phyloP scores from a whole-genome alignment of 1,140 invertebrate species.

The Temnothorax nylanderi region DNA sequence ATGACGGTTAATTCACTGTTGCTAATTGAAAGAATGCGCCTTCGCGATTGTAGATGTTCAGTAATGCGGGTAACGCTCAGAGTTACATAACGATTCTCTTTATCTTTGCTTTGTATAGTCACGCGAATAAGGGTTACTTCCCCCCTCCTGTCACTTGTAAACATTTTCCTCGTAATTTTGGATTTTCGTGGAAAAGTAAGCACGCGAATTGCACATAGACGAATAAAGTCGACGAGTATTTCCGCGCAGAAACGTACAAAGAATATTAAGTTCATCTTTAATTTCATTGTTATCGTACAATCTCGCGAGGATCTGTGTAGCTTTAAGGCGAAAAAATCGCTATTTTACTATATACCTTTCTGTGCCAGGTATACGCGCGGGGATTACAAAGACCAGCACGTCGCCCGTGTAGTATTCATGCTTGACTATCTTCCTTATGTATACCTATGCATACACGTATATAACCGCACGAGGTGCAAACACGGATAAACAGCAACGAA shows the following conservation, averaged over 20 bases:
- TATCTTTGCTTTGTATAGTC: conserved; percentile 29
- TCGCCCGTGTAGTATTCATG: conserved; percentile 20
- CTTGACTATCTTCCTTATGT: conserved; percentile 22
- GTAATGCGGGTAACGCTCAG: neutral
- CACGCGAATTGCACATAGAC: neutral
- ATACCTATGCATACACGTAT: neutral
- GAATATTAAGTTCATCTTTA: conserved; percentile 19
- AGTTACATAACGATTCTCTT: conserved; percentile 5
- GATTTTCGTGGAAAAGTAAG: neutral
- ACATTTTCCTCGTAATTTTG: neutral
- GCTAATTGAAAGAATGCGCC: conserved; percentile 31
- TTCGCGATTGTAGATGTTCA: neutral
- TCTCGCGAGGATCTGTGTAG: neutral
- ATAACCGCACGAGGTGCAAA: neutral
- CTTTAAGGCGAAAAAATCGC: neutral
- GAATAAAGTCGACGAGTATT: neutral
- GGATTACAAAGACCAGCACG: neutral
- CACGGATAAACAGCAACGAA: conserved; percentile 54
- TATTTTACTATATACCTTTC: neutral
- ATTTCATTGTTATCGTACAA: conserved; percentile 18
- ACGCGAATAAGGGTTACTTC: neutral
- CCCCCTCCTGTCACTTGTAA: neutral
- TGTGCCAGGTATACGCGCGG: neutral
- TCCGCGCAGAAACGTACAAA: neutral
- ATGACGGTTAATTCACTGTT: conserved; percentile 10